phyloP scores from a whole-genome alignment of 2,113 vertebrate species.

The Silurus asotus region DNA sequence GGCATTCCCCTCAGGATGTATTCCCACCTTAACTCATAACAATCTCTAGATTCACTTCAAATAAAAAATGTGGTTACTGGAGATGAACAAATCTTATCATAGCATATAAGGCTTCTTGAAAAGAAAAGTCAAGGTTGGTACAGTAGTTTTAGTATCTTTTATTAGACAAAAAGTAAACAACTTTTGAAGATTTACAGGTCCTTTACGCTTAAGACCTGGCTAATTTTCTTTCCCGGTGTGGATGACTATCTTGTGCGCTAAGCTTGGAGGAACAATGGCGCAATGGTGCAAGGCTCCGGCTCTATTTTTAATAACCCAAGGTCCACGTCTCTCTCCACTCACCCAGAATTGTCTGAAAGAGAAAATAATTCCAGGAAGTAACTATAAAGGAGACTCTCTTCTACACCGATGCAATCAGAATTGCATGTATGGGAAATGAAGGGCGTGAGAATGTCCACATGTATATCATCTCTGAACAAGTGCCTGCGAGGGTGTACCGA shows the following conservation, averaged over 20 bases:
- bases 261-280: constrained; percentile 36
- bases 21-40: background rate
- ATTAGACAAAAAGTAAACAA: constrained; percentile 72
- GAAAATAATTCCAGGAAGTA: constrained; percentile 60
- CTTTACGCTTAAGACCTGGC: constrained; percentile 23
- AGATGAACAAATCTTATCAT: constrained; percentile 57
- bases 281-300: constrained; percentile 30
- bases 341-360: constrained; percentile 41
- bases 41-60: background rate
- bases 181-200: background rate
- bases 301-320: constrained; percentile 54
- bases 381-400: constrained; percentile 53
- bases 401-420: constrained; percentile 46
- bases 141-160: constrained; percentile 71
- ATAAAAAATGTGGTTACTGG: background rate
- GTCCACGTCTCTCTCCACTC: constrained; percentile 24
- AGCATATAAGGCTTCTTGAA: constrained; percentile 67
- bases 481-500: background rate
- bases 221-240: background rate
- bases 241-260: background rate
- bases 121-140: constrained; percentile 59
- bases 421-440: background rate
- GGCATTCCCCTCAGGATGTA: background rate
- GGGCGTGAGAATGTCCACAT: constrained; percentile 17
- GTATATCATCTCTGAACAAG: background rate